Evolutionary conservation across 2,113 vertebrate genomes (phyloP).

Genomic region (Pelvicachromis taeniatus): DNA sequence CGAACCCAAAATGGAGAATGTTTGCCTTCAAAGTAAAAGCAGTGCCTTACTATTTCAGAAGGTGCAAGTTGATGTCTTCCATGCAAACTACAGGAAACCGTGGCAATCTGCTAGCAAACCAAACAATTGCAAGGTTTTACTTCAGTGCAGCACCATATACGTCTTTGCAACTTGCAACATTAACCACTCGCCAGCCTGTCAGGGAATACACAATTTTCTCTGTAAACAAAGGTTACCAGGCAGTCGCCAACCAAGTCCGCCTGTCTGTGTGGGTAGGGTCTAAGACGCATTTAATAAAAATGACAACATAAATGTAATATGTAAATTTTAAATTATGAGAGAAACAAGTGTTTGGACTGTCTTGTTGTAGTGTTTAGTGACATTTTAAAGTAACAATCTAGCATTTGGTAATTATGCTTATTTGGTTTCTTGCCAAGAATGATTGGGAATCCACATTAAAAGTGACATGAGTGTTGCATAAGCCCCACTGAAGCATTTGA

Average conservation of each 20-base stretch:
- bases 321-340: background rate
- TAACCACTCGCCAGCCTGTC: background rate
- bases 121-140: background rate
- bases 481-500: background rate
- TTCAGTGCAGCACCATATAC: background rate
- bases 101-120: background rate
- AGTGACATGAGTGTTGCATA: background rate
- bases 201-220: background rate
- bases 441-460: background rate
- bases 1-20: background rate
- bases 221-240: background rate
- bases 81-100: background rate
- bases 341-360: rapidly evolving
- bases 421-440: background rate
- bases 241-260: background rate
- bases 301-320: background rate
- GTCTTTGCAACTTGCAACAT: background rate
- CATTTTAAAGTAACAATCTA: background rate
- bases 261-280: background rate
- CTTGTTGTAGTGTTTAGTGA: background rate
- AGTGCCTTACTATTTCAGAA: background rate
- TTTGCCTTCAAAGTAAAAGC: background rate
- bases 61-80: background rate
- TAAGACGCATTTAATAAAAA: rapidly evolving
- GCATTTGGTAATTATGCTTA: background rate